Conservation (phyloP, 2,888 invertebrate species). For the Drosophila affinis region DNA sequence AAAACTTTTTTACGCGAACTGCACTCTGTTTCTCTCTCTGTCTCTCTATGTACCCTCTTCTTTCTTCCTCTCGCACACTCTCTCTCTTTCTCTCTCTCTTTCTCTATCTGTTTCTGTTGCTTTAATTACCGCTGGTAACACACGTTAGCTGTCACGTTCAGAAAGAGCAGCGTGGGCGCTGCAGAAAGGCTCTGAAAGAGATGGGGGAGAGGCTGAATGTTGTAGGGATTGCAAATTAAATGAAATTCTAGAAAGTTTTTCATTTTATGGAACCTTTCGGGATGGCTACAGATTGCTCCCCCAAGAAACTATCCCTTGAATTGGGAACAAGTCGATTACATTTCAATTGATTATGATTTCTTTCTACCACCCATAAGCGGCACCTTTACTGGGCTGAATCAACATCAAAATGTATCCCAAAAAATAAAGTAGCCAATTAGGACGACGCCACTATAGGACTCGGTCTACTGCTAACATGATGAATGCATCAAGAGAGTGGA, state of each 20-base stretch:
- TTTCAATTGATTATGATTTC: neutral
- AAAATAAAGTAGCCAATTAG: conserved; percentile 44
- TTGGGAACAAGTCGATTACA: neutral
- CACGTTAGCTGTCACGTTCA: conserved; percentile 47
- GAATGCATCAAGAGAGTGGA: conserved; percentile 35
- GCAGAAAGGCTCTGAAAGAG: neutral
- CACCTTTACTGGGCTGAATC: neutral
- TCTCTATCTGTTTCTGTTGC: conserved; percentile 13
- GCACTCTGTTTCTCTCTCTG: conserved; percentile 3
- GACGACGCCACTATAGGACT: conserved; percentile 13
- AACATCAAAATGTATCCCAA: conserved; percentile 8
- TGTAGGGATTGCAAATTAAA: conserved; percentile 45
- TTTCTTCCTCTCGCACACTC: neutral
- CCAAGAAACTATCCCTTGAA: neutral
- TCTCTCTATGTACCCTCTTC: neutral
- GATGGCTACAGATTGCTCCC: neutral
- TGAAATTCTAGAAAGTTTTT: conserved; percentile 33
- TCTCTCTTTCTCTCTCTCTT: neutral
- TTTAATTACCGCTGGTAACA: conserved; percentile 52
- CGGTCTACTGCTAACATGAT: conserved; percentile 38
- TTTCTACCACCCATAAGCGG: neutral
- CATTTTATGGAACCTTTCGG: neutral
- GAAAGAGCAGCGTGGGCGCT: neutral
- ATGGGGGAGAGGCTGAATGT: neutral
- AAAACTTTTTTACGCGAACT: conserved; percentile 53